Percentiles rank a stretch among this genome's conserved stretches.
Conservation (phyloP, 2,888 invertebrate genomes). For the Euplexia lucipara region DNA sequence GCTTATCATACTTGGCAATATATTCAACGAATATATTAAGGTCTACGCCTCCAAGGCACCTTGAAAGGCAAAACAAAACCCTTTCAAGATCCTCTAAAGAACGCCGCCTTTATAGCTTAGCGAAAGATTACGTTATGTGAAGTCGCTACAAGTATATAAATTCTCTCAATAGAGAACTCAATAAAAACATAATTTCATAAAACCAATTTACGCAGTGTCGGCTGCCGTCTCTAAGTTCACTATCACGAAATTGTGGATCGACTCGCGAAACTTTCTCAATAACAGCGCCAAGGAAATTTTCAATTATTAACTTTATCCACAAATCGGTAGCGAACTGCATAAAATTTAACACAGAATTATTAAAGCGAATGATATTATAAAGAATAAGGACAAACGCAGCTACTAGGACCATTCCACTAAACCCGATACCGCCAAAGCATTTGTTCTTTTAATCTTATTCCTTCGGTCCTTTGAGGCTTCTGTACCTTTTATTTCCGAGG, state of each 20-base stretch:
- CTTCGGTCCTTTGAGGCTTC: constrained; percentile 47
- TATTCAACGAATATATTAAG: constrained; percentile 33
- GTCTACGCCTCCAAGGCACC: background rate
- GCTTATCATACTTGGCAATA: constrained; percentile 17
- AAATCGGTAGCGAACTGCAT: constrained; percentile 58
- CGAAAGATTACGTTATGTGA: constrained; percentile 10
- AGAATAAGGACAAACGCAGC: constrained; percentile 40
- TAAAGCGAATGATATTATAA: constrained; percentile 62
- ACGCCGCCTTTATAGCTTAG: constrained; percentile 28
- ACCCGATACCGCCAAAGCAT: constrained; percentile 62
- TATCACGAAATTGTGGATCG: constrained; percentile 71
- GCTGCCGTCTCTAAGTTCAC: constrained; percentile 63
- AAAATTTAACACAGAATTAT: constrained; percentile 51
- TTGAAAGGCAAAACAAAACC: constrained; percentile 39
- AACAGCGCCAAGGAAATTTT: constrained; percentile 77
- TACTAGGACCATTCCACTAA: constrained; percentile 52
- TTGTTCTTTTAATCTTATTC: constrained; percentile 69
- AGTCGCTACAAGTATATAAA: background rate
- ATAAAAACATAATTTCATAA: constrained; percentile 61
- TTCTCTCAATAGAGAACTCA: constrained; percentile 18
- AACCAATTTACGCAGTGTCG: constrained; percentile 68
- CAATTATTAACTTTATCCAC: constrained; percentile 81
- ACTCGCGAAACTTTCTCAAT: constrained; percentile 78
- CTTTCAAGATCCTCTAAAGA: constrained; percentile 25
- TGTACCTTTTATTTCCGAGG: constrained; percentile 62